Evolutionary conservation across 2,888 invertebrate species (phyloP).

Genomic region (Drosophila kuntzei): DNA sequence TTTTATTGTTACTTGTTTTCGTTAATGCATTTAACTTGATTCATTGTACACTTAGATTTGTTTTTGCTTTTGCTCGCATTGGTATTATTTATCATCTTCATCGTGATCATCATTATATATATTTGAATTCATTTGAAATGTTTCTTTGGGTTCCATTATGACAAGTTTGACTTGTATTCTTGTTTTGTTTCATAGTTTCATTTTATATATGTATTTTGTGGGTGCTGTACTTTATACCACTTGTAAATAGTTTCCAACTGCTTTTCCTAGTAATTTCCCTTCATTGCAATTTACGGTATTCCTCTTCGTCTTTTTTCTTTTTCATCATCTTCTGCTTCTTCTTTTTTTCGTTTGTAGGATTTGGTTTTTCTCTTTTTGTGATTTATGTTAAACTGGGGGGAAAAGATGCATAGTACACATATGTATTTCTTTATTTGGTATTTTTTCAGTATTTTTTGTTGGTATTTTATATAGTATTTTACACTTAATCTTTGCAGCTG

Average conservation of each 20-base stretch:
- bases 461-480: constrained; percentile 35
- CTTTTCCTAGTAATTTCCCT: constrained; percentile 27
- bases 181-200: constrained; percentile 11
- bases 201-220: constrained; percentile 14
- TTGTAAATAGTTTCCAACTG: constrained; percentile 65
- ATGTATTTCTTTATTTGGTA: constrained; percentile 13
- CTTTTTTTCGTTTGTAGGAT: not conserved
- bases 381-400: constrained; percentile 21
- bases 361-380: constrained; percentile 1
- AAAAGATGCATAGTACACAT: constrained; percentile 11
- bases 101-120: constrained; percentile 14
- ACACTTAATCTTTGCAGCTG: constrained; percentile 46
- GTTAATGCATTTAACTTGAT: constrained; percentile 47
- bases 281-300: constrained; percentile 19
- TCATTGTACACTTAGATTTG: constrained; percentile 48
- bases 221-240: constrained; percentile 31
- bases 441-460: constrained; percentile 25
- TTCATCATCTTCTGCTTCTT: no score
- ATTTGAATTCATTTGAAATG: constrained; percentile 49
- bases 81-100: constrained; percentile 15
- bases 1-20: constrained; percentile 46
- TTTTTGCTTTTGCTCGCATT: constrained; percentile 19
- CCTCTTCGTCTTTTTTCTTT: not conserved
- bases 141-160: constrained; percentile 49
- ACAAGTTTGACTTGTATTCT: constrained; percentile 48